Evolutionary conservation across 2,797 vertebrate species (phyloP), one percentile per base, ranked within the genome.

Genomic region (Notoglanidium macrostoma): DNA sequence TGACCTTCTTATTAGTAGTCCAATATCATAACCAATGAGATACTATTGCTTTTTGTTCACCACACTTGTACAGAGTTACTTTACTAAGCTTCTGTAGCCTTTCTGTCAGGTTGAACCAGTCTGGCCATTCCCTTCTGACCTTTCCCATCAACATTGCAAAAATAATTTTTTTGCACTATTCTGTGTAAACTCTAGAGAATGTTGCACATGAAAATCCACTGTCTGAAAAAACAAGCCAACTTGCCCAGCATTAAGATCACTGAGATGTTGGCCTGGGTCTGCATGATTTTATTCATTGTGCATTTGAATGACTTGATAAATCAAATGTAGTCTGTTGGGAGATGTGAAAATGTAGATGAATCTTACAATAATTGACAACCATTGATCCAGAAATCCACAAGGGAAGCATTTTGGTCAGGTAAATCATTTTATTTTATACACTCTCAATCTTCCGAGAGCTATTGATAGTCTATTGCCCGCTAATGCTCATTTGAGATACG

Each of bases 401-500:
- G 19, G 55, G 74, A 85, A 65, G 46, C 59, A 86, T 86, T 77
- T 49, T 63, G n/a, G 40, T 63, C 59, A 77, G 29, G 46, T 63
- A 49, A 67, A 55, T 49, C 21, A 19, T 23, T 35, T 14, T 76
- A 85, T 35, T 78, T 85, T 80, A 40, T 21, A 77, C 29, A 67
- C 21, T 54, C 10, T 29, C 7, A 26, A 23, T 85, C 72, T 32
- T 59, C 23, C 14, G 0, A 26, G 12, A 51, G 61, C 44, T 32
- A 51, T 51, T 51, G n/a, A 67, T 83, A 63, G 3, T 65, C 29
- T 63, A 65, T 23, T 17, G 3, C 26, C 26, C 65, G 49, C 29
- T 76, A 54, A 63, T 73, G 72, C 26, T 67, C 61, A 87, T 87
- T 77, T 83, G 59, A 70, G 10, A n/a, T 54, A 44, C 40, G 57